These are phyloP conservation scores for Gopherus evgoodei DNA, from an alignment of 2,113 vertebrate genomes.

Conservation along the genomic window DNA sequence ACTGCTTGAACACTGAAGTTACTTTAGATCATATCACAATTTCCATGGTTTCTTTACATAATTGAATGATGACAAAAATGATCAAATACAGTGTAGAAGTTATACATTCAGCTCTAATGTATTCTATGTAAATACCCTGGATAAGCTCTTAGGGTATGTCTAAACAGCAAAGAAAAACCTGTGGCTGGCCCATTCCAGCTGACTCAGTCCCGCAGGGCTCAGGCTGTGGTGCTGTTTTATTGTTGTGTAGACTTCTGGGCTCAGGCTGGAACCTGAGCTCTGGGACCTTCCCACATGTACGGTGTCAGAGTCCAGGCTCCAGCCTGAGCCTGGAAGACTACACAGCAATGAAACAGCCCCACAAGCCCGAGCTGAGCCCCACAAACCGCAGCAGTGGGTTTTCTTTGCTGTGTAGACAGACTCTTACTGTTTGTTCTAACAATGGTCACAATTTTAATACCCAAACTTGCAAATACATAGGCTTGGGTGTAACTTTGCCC, in stretches of 20 bases:
- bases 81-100: neutral
- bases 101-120: accelerated
- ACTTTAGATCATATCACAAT: accelerated
- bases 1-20: accelerated
- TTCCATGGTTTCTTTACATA: accelerated
- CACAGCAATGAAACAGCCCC: neutral
- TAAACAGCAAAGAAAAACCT: neutral
- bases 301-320: neutral
- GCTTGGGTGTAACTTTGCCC: accelerated
- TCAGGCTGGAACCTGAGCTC: neutral
- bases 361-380: neutral
- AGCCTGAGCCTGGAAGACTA: neutral
- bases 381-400: neutral
- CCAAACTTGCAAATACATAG: accelerated
- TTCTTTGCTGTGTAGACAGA: neutral
- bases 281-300: neutral
- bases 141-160: neutral
- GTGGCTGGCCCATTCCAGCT: neutral
- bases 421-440: neutral
- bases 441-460: accelerated
- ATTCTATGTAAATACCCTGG: accelerated
- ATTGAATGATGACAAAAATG: accelerated
- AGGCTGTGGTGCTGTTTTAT: neutral
- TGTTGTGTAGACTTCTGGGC: neutral
- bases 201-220: neutral